Evolutionary conservation across 92 coral and sea anemone genomes (phyloP).

Genomic region (Umimayanthus chanpuru): DNA sequence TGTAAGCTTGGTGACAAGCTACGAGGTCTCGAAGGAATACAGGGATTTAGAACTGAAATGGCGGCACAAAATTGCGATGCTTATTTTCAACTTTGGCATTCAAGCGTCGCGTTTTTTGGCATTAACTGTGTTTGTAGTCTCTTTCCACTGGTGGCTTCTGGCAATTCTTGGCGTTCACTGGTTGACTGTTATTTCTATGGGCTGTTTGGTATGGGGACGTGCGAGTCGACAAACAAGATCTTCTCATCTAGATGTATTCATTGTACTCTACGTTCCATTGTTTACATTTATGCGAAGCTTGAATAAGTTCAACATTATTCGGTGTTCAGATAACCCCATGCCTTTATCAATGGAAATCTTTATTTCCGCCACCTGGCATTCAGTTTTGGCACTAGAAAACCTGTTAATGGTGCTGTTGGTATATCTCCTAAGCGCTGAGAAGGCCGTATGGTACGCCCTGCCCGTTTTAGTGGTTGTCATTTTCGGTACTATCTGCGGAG

Average conservation of each 20-base stretch:
- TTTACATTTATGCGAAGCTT: constrained; percentile 45
- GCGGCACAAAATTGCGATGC: constrained; percentile 30
- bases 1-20: constrained; percentile 34
- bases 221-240: constrained; percentile 19
- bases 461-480: constrained; percentile 29
- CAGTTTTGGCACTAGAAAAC: constrained; percentile 14
- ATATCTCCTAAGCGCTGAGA: neutral
- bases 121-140: constrained; percentile 26
- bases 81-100: constrained; percentile 17
- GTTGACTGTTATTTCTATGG: constrained; percentile 23
- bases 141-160: constrained; percentile 26
- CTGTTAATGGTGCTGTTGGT: constrained; percentile 20
- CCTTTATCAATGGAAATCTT: constrained; percentile 21
- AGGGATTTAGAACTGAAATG: constrained; percentile 37
- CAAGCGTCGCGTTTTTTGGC: constrained; percentile 41
- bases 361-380: constrained; percentile 25
- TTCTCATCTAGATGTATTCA: constrained; percentile 39
- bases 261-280: constrained; percentile 30
- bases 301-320: constrained; percentile 36
- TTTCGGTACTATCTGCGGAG: constrained; percentile 36
- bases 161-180: constrained; percentile 32
- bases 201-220: constrained; percentile 33
- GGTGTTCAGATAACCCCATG: constrained; percentile 29
- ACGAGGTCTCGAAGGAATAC: constrained; percentile 45
- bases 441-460: neutral